These are phyloP conservation scores for Protomyctophum bolini DNA, from an alignment of 2,113 vertebrate species.

Conservation along the genomic window DNA sequence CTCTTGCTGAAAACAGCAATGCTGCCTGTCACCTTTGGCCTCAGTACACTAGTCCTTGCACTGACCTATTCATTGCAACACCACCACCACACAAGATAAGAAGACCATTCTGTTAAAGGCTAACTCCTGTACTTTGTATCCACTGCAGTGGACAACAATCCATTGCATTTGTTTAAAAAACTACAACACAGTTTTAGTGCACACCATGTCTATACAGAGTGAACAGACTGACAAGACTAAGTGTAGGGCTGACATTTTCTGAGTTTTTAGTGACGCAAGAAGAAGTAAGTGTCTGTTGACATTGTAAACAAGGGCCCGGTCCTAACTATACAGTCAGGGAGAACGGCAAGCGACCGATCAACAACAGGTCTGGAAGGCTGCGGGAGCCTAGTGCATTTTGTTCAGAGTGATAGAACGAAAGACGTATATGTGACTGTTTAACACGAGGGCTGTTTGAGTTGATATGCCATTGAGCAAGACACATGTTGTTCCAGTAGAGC, in stretches of 20 bases:
- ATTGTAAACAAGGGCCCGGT: constrained; percentile 20
- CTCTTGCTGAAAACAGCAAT: background rate
- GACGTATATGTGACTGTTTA: too few relatives aligned
- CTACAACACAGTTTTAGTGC: too few relatives aligned
- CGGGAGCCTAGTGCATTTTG: too few relatives aligned
- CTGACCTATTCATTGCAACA: background rate
- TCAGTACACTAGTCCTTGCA: background rate
- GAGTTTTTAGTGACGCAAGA: too few relatives aligned
- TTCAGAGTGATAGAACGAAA: too few relatives aligned
- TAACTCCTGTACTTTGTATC: constrained; percentile 49
- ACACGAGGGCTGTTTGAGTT: background rate
- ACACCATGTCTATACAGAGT: too few relatives aligned
- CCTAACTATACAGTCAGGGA: too few relatives aligned
- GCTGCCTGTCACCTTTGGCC: background rate
- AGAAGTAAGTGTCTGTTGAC: constrained; percentile 23
- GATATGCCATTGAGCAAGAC: background rate
- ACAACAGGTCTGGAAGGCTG: too few relatives aligned
- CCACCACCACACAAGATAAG: constrained; percentile 30
- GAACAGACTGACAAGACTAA: too few relatives aligned
- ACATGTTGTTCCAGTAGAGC: background rate
- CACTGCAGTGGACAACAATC: background rate
- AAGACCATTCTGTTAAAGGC: constrained; percentile 33
- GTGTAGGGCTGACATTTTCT: too few relatives aligned
- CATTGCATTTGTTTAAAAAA: too few relatives aligned
- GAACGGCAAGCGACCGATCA: too few relatives aligned